Evolutionary conservation across 2,888 invertebrate genomes (phyloP), one percentile per base, ranked within the genome.

Genomic region (Entomobrya proxima): DNA sequence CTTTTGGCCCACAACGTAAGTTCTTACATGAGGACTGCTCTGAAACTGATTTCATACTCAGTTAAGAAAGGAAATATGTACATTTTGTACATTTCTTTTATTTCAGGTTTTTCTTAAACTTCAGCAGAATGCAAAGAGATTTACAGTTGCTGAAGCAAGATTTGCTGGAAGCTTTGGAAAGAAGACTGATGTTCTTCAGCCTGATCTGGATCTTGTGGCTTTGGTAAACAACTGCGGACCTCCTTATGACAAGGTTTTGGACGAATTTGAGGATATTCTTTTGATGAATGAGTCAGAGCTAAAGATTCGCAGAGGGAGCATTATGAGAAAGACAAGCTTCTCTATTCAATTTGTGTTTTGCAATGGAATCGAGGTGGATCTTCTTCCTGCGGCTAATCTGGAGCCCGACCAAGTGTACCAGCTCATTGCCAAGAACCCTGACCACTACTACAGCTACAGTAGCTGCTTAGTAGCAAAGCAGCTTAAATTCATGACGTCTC

Each of bases 91-190:
- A 47, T 21, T 55, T 24, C 24, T 35, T 37, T 30, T 58, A 11
- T 47, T 50, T 6, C 37, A 79, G 79, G 35, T 79, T 0, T 47
- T 47, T 35, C 5, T 18, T 2, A 50, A 13, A 2, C 52, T 79
- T 0, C 32, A 67, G n/a, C 11, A 13, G 13, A n/a, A 67, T 0
- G 21, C 24, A 0, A 35, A 67, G 9, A 27, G n/a, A 6, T 67
- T 32, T 32, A 30, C 67, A 18, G 21, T 67, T 24, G 67, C 67
- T 24, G 24, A 24, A 24, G 5, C 7, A 0, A 18, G 21, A 1
- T 30, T 67, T 21, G 67, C 35, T 21, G 79, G 79, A 18, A 79
- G 79, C 67, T 47, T 67, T 67, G 79, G 79, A 5, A 79, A 79
- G 30, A 79, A 79, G 5, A 79, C 79, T 11, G 79, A 79, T 13